Conservation (phyloP, 2,888 invertebrate species). For the Microctonus hyperodae region DNA sequence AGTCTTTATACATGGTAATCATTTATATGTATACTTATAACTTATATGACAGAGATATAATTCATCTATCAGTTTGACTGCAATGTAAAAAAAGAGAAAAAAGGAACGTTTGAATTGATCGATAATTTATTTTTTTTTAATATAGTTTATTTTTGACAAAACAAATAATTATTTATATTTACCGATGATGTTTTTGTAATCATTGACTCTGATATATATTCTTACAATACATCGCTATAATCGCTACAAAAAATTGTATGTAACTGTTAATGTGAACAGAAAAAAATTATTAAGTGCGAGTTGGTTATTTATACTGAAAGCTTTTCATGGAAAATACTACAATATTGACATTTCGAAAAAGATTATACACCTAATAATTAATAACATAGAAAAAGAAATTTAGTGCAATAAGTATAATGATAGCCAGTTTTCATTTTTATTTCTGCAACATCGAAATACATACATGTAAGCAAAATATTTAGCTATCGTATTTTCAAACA, state of each 20-base stretch:
- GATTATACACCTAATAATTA: background rate
- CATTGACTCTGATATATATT: background rate
- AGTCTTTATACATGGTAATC: background rate
- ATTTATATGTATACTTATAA: background rate
- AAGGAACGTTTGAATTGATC: background rate
- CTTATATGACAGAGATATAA: background rate
- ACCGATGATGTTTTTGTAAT: background rate
- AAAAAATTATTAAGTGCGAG: too few relatives aligned
- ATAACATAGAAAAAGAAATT: background rate
- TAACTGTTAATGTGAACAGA: too few relatives aligned
- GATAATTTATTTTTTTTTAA: constrained; percentile 6
- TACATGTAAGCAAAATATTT: background rate
- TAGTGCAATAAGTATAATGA: background rate
- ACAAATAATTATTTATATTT: background rate
- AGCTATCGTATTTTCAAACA: background rate
- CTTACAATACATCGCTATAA: too few relatives aligned
- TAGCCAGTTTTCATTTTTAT: background rate
- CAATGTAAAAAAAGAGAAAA: background rate
- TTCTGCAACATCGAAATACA: background rate
- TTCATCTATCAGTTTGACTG: background rate
- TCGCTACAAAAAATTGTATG: too few relatives aligned
- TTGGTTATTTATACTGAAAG: background rate
- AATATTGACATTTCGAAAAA: constrained; percentile 22
- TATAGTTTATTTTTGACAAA: constrained; percentile 1
- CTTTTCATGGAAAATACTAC: constrained; percentile 14